Evolutionary conservation across 2,797 vertebrate genomes (phyloP).

Genomic region (Chloroceryle amazona): DNA sequence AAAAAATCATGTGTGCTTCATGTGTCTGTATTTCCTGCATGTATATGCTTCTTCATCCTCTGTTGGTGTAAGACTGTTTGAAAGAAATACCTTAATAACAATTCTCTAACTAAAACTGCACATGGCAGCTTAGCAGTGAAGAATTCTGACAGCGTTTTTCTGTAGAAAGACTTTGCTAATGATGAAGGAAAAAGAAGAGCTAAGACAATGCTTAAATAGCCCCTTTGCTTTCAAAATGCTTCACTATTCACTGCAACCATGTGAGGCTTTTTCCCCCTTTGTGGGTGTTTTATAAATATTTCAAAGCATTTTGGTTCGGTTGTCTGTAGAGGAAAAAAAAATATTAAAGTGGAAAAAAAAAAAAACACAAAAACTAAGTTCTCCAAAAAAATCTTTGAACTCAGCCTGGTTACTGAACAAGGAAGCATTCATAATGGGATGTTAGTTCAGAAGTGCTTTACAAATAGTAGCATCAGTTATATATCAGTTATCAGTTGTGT

Average conservation of each 20-base stretch:
- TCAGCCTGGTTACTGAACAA: not conserved
- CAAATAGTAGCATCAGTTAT: not conserved
- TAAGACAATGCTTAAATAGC: not conserved
- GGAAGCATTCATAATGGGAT: not conserved
- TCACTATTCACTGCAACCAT: not conserved
- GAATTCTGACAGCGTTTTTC: not conserved
- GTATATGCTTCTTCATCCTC: not conserved
- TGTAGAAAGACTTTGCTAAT: not conserved
- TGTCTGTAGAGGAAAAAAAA: not conserved
- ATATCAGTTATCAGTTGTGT: too few species aligned
- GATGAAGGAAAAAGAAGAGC: not conserved
- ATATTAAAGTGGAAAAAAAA: too few species aligned
- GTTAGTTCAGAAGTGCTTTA: not conserved
- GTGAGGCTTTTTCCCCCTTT: not conserved
- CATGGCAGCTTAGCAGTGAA: not conserved
- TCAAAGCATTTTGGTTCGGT: not conserved
- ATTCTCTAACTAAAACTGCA: not conserved
- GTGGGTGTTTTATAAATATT: not conserved
- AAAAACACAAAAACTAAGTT: not conserved
- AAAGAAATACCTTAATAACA: not conserved
- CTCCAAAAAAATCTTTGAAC: not conserved
- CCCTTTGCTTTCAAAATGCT: not conserved
- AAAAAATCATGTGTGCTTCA: not conserved
- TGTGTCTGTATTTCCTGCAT: not conserved
- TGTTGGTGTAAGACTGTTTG: not conserved